Evolutionary conservation across 1,140 invertebrate genomes (phyloP).

Genomic region (Drosophila aff.): DNA sequence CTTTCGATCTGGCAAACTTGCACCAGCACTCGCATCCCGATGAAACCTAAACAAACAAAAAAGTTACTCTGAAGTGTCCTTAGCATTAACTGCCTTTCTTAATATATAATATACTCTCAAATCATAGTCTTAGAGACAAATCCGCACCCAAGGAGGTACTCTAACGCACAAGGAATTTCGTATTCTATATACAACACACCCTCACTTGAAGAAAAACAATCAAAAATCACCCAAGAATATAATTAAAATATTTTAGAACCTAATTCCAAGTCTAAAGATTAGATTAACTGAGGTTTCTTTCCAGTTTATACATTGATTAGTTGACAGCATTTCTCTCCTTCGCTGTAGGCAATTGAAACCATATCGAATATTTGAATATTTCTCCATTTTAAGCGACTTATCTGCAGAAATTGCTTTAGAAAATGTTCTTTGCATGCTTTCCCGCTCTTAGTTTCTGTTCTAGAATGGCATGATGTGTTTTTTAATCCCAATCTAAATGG

Average conservation of each 20-base stretch:
- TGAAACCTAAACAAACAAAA: conserved; percentile 7
- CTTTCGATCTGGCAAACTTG: conserved; percentile 26
- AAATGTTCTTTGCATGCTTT: conserved; percentile 44
- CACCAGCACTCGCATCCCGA: conserved; percentile 44
- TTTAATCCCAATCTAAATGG: conserved; percentile 24
- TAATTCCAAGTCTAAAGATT: conserved; percentile 18
- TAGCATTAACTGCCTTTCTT: conserved; percentile 58
- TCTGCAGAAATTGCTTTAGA: conserved; percentile 27
- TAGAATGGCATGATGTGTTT: conserved; percentile 43
- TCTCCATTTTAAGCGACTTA: conserved; percentile 10
- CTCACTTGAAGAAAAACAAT: conserved; percentile 15
- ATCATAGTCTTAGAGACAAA: conserved; percentile 17
- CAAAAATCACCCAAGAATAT: conserved; percentile 17
- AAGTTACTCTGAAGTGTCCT: conserved; percentile 76
- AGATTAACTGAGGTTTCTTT: conserved; percentile 20
- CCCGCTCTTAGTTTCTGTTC: conserved; percentile 19
- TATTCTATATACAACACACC: conserved; percentile 21
- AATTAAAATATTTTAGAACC: conserved; percentile 16
- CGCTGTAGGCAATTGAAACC: conserved; percentile 6
- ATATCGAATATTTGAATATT: conserved; percentile 39
- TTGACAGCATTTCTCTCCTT: conserved; percentile 13
- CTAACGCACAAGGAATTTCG: conserved; percentile 38
- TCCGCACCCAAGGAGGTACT: conserved; percentile 16
- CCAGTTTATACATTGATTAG: conserved; percentile 9
- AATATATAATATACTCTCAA: conserved; percentile 13